phyloP scores from a whole-genome alignment of 2,797 vertebrate genomes.

The Pangasius mekongensis region DNA sequence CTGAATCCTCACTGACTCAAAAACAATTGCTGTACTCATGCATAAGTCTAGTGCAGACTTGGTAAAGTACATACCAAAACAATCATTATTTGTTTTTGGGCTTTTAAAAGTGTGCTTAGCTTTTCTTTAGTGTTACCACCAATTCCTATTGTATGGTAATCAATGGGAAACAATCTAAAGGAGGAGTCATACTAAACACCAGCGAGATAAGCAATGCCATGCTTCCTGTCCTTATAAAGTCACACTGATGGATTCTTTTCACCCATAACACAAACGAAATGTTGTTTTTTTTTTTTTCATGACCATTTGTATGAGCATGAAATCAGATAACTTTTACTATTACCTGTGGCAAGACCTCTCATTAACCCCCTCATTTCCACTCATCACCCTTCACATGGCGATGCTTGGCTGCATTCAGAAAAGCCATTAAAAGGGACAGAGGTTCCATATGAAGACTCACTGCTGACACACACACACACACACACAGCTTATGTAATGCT shows the following conservation, averaged over 20 bases:
- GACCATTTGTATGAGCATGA: slow-evolving; percentile 7
- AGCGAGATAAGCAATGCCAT: neutral
- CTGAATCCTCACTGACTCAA: neutral
- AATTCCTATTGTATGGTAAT: slow-evolving; percentile 46
- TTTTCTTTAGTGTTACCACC: slow-evolving; percentile 13
- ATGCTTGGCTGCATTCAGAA: slow-evolving; percentile 54
- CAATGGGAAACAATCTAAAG: slow-evolving; percentile 30
- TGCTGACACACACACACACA: slow-evolving; percentile 22
- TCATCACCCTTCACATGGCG: slow-evolving; percentile 47
- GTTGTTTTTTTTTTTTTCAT: neutral
- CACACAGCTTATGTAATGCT: slow-evolving; percentile 43
- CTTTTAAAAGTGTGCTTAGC: slow-evolving; percentile 36
- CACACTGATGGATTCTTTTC: neutral
- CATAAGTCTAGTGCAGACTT: neutral
- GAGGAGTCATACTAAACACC: slow-evolving; percentile 21
- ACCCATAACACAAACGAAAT: neutral
- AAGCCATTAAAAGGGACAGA: slow-evolving; percentile 47
- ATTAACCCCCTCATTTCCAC: slow-evolving; percentile 52
- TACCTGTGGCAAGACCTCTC: slow-evolving; percentile 42
- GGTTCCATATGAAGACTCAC: slow-evolving; percentile 32
- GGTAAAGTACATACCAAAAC: slow-evolving; percentile 26
- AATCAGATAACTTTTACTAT: slow-evolving; percentile 22
- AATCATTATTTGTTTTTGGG: slow-evolving; percentile 43
- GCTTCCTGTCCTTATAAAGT: neutral
- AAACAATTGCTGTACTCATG: neutral